Conservation (phyloP, 92 coral and sea anemone genomes). For the Diadumene lineata region DNA sequence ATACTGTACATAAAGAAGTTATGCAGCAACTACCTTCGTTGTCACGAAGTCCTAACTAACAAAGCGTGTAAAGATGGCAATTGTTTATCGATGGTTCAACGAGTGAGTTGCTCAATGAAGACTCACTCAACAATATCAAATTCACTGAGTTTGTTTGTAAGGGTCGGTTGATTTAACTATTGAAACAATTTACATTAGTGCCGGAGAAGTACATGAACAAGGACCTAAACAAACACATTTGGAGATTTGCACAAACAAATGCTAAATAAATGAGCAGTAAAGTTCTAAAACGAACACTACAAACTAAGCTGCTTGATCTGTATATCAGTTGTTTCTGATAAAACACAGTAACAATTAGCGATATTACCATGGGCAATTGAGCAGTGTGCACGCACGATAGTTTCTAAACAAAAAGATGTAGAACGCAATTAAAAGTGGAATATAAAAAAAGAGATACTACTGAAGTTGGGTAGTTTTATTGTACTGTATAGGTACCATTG, state of each 20-base stretch:
- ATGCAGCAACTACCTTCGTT: neutral
- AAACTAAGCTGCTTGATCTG: no score
- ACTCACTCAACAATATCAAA: neutral
- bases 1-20: no score
- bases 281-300: no score
- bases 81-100: neutral
- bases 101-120: constrained; percentile 5
- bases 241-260: neutral
- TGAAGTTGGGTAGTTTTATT: no score
- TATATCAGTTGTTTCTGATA: no score
- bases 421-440: no score
- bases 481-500: no score
- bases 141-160: neutral
- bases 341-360: no score
- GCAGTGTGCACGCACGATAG: no score
- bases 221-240: neutral
- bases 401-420: no score
- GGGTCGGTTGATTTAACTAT: neutral
- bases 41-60: neutral
- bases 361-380: no score
- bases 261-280: neutral
- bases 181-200: neutral
- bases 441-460: no score
- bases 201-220: neutral
- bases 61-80: constrained; percentile 13